phyloP scores from a whole-genome alignment of 2,113 vertebrate species.

The Alethe diademata region DNA sequence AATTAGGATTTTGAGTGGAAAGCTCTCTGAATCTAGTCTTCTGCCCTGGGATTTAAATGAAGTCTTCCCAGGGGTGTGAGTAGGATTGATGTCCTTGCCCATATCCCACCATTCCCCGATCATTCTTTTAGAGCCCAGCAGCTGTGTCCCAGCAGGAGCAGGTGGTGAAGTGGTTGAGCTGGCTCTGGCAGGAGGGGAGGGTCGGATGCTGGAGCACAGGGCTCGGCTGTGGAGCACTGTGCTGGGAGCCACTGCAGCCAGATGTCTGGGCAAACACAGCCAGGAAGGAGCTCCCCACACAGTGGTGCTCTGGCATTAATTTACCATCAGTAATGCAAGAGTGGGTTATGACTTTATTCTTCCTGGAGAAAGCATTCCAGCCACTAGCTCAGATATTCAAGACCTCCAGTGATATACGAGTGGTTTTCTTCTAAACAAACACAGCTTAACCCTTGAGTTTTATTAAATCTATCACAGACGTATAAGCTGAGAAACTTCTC shows the following conservation, averaged over 20 bases:
- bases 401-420: fast-evolving
- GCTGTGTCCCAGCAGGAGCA: slow-evolving; percentile 62
- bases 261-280: slow-evolving; percentile 19
- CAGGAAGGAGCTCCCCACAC: slow-evolving; percentile 37
- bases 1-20: slow-evolving; percentile 25
- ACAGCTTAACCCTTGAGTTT: neutral
- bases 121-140: neutral
- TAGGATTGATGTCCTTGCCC: slow-evolving; percentile 35
- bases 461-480: neutral
- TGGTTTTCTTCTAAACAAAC: slow-evolving; percentile 14
- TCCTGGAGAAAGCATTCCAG: neutral
- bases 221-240: neutral
- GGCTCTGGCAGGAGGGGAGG: neutral
- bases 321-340: slow-evolving; percentile 36
- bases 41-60: slow-evolving; percentile 41
- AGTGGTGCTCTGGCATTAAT: slow-evolving; percentile 48
- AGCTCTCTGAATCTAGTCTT: neutral
- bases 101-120: neutral
- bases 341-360: slow-evolving; percentile 30
- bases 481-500: neutral
- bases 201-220: neutral
- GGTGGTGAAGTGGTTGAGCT: slow-evolving; percentile 44
- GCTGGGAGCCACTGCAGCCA: slow-evolving; percentile 39
- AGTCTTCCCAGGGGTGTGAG: slow-evolving; percentile 32
- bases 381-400: neutral